Base-by-base conservation (phyloP, 2,797 vertebrate species). In the Chrysocyon brachyurus region DNA sequence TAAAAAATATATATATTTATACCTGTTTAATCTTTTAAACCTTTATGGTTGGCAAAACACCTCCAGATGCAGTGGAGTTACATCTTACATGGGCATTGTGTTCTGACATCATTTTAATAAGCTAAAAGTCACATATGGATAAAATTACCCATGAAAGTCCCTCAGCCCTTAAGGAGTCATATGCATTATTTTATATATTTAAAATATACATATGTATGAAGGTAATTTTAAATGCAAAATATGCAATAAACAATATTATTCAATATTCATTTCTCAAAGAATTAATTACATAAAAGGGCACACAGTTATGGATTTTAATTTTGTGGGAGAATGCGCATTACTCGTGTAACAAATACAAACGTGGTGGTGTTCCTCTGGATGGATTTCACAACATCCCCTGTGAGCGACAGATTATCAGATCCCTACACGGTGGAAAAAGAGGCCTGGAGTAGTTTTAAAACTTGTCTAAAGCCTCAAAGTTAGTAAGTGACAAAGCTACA, bases 81-180 rank as follows among this genome's bases (percentile, higher is more conserved):
- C 28, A 86, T 49, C n/a, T 46, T 70, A 75, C 11, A 3, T 93
- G 49, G 17, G 0, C 3, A 57, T 24, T 89, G 36, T 28, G 68
- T 91, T 77, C 52, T 64, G 5, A 94, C 82, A 22, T 82, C 64
- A 93, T 96, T 93, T 77, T 97, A 36, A 54, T 64, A 92, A 68
- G 6, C 4, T 91, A 40, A 90, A 96, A 96, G 40, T 92, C n/a
- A 81, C 14, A 66, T 88, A 77, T 95, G 33, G 77, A 57, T 94
- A 95, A 86, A 96, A 81, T 92, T 91, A 78, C 49, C 26, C 46
- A 46, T 14, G 33, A 70, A 86, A 93, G 33, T 64, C 31, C 19
- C 9, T 49, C 63, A 88, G 16, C 61, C 22, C 33, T 87, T 94
- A 86, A 97, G 81, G 70, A 91, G 75, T 64, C 31, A 28, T 2